Conservation (phyloP, 2,888 invertebrate genomes). For the Mesochorus sp. region DNA sequence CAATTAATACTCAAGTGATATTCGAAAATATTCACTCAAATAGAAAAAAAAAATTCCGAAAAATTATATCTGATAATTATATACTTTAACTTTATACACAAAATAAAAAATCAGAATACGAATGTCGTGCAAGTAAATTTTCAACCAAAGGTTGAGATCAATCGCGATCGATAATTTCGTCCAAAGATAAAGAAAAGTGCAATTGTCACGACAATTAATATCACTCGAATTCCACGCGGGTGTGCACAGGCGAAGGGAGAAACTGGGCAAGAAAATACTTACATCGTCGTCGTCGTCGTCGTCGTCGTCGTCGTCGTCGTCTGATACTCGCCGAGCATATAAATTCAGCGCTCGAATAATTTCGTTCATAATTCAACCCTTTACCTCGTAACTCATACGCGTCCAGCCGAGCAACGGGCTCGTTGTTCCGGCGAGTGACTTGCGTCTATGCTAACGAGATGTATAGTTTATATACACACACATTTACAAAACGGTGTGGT, state of each 20-base stretch:
- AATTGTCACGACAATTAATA: slow-evolving; percentile 74
- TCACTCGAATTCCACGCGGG: slow-evolving; percentile 71
- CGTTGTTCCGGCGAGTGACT: slow-evolving; percentile 65
- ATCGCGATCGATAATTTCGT: too few species aligned
- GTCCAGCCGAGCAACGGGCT: slow-evolving; percentile 37
- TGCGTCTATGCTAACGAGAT: slow-evolving; percentile 65
- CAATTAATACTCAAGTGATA: too few species aligned
- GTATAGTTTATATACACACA: background rate
- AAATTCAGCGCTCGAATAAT: slow-evolving; percentile 81
- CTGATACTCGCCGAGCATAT: slow-evolving; percentile 71
- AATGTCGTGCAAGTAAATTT: too few species aligned
- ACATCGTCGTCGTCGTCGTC: slow-evolving; percentile 25
- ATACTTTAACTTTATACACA: too few species aligned
- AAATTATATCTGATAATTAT: too few species aligned
- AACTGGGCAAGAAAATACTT: slow-evolving; percentile 1
- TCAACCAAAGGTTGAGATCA: too few species aligned
- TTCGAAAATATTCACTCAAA: background rate
- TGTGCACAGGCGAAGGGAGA: slow-evolving; percentile 63
- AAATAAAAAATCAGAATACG: too few species aligned
- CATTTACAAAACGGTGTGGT: background rate
- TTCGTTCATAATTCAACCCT: slow-evolving; percentile 81
- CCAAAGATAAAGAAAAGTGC: background rate
- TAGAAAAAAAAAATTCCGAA: background rate
- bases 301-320: slow-evolving; percentile 42
- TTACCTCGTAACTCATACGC: slow-evolving; percentile 77